phyloP scores from a whole-genome alignment of 2,113 vertebrate genomes.

The Brienomyrus longianalis region DNA sequence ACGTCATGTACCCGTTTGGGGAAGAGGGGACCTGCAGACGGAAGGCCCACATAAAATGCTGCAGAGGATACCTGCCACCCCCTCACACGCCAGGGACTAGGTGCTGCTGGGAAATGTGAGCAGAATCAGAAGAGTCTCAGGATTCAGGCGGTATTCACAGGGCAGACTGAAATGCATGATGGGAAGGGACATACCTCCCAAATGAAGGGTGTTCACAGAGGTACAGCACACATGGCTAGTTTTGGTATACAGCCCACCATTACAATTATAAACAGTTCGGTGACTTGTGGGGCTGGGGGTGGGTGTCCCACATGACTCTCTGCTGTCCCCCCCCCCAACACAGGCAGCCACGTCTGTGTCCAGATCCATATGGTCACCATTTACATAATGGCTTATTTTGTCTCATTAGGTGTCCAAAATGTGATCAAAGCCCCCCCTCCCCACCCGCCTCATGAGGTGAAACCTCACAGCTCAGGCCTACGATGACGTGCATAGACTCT shows the following conservation, averaged over 20 bases:
- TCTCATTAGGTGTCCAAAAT: constrained; percentile 66
- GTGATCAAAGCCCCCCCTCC: constrained; percentile 57
- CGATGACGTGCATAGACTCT: constrained; percentile 35
- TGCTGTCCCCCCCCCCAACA: constrained; percentile 23
- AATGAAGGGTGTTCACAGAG: background rate
- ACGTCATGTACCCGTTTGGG: background rate
- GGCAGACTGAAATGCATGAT: constrained; percentile 2
- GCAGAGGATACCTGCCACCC: background rate
- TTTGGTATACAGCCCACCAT: background rate
- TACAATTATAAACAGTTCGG: background rate
- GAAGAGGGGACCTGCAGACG: background rate
- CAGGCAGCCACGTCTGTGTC: constrained; percentile 44
- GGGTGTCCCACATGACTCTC: background rate
- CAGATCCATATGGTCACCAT: constrained; percentile 58
- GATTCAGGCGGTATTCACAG: background rate
- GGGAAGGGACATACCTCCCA: background rate
- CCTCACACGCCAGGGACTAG: background rate
- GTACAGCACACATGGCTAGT: background rate
- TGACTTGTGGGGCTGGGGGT: background rate
- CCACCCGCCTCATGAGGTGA: constrained; percentile 53
- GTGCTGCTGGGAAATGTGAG: background rate
- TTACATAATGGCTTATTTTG: constrained; percentile 68
- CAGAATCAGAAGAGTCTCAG: background rate
- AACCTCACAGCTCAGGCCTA: constrained; percentile 55
- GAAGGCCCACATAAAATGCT: background rate